phyloP scores from a whole-genome alignment of 2,797 vertebrate genomes.

The Tamandua tetradactyla region DNA sequence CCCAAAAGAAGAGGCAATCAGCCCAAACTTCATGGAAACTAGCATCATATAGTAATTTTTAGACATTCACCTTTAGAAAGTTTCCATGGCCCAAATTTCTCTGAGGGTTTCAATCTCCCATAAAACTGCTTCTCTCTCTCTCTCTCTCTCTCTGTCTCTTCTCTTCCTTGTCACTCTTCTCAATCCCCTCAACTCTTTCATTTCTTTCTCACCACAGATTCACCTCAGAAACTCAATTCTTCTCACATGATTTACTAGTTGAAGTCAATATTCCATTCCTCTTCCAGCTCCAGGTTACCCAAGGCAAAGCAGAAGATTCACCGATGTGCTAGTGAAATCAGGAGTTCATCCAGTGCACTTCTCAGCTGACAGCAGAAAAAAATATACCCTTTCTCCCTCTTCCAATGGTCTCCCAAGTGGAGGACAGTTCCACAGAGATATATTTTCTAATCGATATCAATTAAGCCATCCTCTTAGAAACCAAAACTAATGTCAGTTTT shows the following conservation, averaged over 20 bases:
- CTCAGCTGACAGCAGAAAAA: background rate
- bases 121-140: background rate
- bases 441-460: background rate
- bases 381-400: too few relatives aligned
- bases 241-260: background rate
- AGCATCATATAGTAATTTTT: background rate
- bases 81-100: too few relatives aligned
- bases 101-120: background rate
- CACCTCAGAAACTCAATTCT: background rate
- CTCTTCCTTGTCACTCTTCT: background rate
- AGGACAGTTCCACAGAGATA: background rate
- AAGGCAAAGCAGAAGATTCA: too few relatives aligned
- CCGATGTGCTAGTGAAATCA: background rate
- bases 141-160: too few relatives aligned
- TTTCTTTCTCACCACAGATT: background rate
- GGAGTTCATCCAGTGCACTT: rapidly evolving
- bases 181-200: background rate
- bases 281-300: background rate
- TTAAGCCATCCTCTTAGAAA: background rate
- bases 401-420: too few relatives aligned
- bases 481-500: background rate
- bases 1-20: too few relatives aligned
- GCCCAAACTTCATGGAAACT: background rate
- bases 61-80: background rate
- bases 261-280: background rate